A percentile compares a stretch with the other conserved stretches of the same genome.
Evolutionary conservation across 1,140 invertebrate genomes (phyloP).

Genomic region (Agrilus planipennis): DNA sequence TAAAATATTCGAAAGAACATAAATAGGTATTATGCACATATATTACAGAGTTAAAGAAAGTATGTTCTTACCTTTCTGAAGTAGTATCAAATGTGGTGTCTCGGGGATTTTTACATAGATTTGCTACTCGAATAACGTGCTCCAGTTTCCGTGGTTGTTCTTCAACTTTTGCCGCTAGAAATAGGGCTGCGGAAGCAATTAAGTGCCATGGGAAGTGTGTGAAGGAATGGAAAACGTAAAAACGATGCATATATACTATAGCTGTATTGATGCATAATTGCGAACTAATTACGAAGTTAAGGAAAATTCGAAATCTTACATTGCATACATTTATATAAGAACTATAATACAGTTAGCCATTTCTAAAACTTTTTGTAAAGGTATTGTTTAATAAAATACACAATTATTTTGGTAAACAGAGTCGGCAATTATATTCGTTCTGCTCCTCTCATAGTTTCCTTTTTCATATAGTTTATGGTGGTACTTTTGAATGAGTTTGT

Average conservation of each 20-base stretch:
- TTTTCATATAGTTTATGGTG: no score
- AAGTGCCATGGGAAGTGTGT: constrained; percentile 71
- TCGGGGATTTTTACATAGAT: constrained; percentile 50
- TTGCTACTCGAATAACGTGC: constrained; percentile 85
- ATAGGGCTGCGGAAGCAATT: constrained; percentile 76
- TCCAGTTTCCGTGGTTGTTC: constrained; percentile 93
- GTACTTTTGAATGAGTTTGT: no score
- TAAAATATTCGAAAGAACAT: not conserved
- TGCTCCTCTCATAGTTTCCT: no score
- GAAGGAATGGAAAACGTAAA: constrained; percentile 92
- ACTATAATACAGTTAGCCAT: no score
- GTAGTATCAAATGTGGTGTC: constrained; percentile 46
- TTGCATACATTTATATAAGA: no score
- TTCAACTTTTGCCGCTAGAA: constrained; percentile 93
- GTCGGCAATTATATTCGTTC: no score
- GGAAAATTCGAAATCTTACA: constrained; percentile 8
- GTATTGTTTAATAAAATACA: no score
- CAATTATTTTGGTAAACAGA: no score
- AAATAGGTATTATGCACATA: no score
- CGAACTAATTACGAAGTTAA: constrained; percentile 41
- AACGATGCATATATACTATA: constrained; percentile 97
- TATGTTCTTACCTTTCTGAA: constrained; percentile 47
- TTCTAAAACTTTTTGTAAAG: no score
- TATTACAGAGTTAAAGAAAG: not conserved
- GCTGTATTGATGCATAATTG: constrained; percentile 89